Conservation (phyloP, 2,113 vertebrate genomes). For the Opisthocomus hoazin region DNA sequence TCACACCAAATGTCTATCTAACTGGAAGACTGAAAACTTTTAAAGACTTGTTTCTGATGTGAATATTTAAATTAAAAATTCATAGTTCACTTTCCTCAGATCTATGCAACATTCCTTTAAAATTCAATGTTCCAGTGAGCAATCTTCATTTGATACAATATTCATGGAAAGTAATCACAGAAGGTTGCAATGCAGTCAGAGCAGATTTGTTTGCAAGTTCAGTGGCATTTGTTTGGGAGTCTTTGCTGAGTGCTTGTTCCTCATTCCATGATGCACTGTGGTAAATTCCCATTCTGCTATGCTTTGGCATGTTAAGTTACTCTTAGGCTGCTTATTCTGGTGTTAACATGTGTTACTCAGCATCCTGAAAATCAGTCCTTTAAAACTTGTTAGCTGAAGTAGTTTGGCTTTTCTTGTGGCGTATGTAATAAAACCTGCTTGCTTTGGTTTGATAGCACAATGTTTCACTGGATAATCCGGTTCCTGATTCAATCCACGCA, state of each 20-base stretch:
- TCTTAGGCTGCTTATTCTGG: neutral
- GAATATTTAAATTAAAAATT: slow-evolving; percentile 50
- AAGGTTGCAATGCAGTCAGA: slow-evolving; percentile 33
- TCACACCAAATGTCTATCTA: neutral
- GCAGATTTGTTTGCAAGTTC: slow-evolving; percentile 47
- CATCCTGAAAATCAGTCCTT: neutral
- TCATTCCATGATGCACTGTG: neutral
- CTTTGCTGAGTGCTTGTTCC: neutral
- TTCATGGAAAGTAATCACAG: slow-evolving; percentile 54
- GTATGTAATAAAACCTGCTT: neutral
- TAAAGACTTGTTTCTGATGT: neutral
- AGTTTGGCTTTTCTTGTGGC: neutral
- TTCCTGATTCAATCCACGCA: neutral
- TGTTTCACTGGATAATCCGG: neutral
- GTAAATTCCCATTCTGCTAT: neutral
- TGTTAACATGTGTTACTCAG: neutral
- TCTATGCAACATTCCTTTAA: slow-evolving; percentile 22
- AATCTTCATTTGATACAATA: slow-evolving; percentile 48
- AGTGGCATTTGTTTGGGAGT: slow-evolving; percentile 38
- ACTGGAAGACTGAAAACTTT: neutral
- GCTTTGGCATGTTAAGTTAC: neutral
- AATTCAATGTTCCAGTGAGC: slow-evolving; percentile 38
- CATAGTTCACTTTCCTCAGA: slow-evolving; percentile 21
- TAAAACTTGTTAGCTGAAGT: neutral
- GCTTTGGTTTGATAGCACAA: neutral